These are phyloP conservation scores for Eumerus sabulonum DNA, from an alignment of 2,888 invertebrate species.

Conservation along the genomic window DNA sequence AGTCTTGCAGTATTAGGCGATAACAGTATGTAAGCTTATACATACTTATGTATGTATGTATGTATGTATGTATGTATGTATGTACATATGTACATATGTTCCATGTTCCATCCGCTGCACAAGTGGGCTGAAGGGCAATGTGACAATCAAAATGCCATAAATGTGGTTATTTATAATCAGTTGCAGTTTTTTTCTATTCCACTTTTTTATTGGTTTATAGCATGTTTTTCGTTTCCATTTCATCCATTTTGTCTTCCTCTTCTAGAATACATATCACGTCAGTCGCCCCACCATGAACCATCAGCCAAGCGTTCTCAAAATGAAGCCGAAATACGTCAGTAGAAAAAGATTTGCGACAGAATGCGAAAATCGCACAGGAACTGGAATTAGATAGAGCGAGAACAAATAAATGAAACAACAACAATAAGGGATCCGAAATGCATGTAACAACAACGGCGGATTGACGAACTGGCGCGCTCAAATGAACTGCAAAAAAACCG, in stretches of 20 bases:
- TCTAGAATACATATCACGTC: no score
- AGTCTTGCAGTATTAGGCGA: slow-evolving; percentile 33
- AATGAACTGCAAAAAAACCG: slow-evolving; percentile 9
- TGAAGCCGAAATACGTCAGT: slow-evolving; percentile 18
- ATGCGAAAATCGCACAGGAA: background rate
- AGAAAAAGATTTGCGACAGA: background rate
- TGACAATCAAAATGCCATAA: slow-evolving; percentile 48
- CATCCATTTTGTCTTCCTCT: background rate
- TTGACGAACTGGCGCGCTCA: background rate
- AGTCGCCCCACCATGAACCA: no score
- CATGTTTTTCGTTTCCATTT: slow-evolving; percentile 4
- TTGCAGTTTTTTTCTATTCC: slow-evolving; percentile 25
- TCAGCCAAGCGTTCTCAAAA: background rate
- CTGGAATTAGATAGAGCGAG: background rate
- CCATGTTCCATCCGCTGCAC: slow-evolving; percentile 35
- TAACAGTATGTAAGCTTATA: slow-evolving; percentile 12
- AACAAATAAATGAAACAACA: slow-evolving; percentile 19
- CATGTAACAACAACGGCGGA: slow-evolving; percentile 11
- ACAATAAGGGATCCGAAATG: slow-evolving; percentile 31
- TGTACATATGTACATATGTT: background rate
- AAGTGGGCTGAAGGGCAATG: slow-evolving; percentile 9
- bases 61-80: slow-evolving; percentile 6
- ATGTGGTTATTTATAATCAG: slow-evolving; percentile 51
- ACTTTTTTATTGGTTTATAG: slow-evolving; percentile 33
- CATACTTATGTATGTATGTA: slow-evolving; percentile 5